phyloP scores from a whole-genome alignment of 2,797 vertebrate genomes.

The Cichlasoma orientale region DNA sequence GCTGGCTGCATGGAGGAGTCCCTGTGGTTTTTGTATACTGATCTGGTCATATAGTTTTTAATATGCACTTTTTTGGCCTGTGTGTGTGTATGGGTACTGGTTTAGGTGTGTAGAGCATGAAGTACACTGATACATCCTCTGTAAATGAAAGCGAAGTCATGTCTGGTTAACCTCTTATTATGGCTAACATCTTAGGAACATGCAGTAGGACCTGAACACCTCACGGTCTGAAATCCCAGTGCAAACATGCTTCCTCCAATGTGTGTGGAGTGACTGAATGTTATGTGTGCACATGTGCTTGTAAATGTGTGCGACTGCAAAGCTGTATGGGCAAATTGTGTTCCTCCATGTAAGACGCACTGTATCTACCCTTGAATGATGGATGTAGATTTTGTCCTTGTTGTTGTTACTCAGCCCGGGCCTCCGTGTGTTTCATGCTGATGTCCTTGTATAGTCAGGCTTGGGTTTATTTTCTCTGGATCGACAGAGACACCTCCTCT shows the following conservation, averaged over 20 bases:
- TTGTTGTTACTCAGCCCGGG: conserved; percentile 69
- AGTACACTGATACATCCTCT: conserved; percentile 12
- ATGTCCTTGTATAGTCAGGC: conserved; percentile 79
- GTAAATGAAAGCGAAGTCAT: conserved; percentile 32
- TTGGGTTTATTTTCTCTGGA: conserved; percentile 81
- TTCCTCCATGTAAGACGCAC: conserved; percentile 53
- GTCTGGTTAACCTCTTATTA: conserved; percentile 63
- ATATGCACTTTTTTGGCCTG: conserved; percentile 33
- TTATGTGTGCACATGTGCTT: conserved; percentile 9
- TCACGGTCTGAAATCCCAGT: conserved; percentile 47
- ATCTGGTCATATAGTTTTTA: conserved; percentile 33
- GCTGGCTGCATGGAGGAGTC: conserved; percentile 62
- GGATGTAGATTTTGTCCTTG: conserved; percentile 78
- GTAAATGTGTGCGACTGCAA: conserved; percentile 40
- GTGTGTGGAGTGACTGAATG: conserved; percentile 48
- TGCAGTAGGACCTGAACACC: conserved; percentile 41
- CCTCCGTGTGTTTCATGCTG: conserved; percentile 72
- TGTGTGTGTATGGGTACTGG: conserved; percentile 15
- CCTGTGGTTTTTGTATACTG: conserved; percentile 52
- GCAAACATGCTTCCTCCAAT: conserved; percentile 47
- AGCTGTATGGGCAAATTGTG: conserved; percentile 54
- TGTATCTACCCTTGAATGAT: conserved; percentile 72
- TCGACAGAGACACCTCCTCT: conserved; percentile 81
- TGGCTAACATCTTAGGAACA: conserved; percentile 51
- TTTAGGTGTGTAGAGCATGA: conserved; percentile 29